These are phyloP conservation scores for Nerophis ophidion DNA, from an alignment of 2,113 vertebrate species.

Conservation along the genomic window DNA sequence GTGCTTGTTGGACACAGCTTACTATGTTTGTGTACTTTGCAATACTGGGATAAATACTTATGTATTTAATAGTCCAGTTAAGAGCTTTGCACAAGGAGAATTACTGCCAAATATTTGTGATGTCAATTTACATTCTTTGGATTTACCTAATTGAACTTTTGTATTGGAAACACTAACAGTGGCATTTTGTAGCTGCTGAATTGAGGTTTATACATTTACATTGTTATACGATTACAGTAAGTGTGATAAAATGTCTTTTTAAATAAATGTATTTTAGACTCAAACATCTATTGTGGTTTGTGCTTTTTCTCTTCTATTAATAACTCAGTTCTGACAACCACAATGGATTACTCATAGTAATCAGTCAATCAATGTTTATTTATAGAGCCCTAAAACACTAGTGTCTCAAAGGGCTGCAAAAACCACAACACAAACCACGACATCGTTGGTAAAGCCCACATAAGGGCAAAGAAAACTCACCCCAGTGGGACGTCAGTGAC, in stretches of 20 bases:
- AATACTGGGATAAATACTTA: background rate
- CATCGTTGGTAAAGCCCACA: too few species aligned
- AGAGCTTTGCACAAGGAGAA: slow-evolving; percentile 23
- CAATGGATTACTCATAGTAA: too few species aligned
- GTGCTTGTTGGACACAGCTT: background rate
- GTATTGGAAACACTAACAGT: background rate
- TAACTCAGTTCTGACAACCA: too few species aligned
- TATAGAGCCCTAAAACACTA: too few species aligned
- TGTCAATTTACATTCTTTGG: background rate
- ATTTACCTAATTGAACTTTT: slow-evolving; percentile 12
- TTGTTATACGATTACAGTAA: background rate
- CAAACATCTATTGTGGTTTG: background rate
- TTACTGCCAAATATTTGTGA: slow-evolving; percentile 38
- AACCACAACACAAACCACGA: too few species aligned
- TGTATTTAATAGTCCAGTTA: background rate
- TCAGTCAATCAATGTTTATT: too few species aligned
- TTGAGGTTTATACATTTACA: background rate
- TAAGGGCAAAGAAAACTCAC: too few species aligned
- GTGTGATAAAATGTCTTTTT: background rate
- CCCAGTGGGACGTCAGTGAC: too few species aligned
- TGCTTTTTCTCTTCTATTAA: too few species aligned
- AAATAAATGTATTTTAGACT: background rate
- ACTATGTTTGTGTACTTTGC: slow-evolving; percentile 1
- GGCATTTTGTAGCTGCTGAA: background rate
- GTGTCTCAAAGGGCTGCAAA: too few species aligned